Percentiles rank a stretch among this genome's conserved stretches.
phyloP scores from a whole-genome alignment of 2,797 vertebrate species.

The Sylvia borin region DNA sequence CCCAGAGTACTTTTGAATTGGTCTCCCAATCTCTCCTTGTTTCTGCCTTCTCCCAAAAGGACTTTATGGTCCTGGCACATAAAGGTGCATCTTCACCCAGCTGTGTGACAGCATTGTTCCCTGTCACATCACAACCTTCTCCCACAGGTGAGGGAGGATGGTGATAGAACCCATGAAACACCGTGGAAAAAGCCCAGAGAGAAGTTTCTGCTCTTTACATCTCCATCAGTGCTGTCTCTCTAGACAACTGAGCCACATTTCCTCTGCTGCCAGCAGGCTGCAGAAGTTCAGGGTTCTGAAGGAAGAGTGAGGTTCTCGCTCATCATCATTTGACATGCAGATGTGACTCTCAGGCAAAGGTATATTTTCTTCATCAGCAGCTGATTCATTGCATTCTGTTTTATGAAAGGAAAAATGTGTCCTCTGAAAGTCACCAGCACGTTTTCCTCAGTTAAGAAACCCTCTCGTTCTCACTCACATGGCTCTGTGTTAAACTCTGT shows the following conservation, averaged over 20 bases:
- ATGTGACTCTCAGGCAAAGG: neutral
- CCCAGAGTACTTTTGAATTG: neutral
- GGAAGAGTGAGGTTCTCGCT: neutral
- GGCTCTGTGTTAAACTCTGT: neutral
- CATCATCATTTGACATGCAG: neutral
- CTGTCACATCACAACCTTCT: neutral
- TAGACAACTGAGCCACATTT: neutral
- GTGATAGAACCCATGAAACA: neutral
- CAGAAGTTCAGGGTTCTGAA: neutral
- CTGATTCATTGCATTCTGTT: neutral
- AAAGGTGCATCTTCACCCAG: neutral
- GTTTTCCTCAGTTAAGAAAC: neutral
- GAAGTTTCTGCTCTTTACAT: neutral
- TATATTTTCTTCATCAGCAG: neutral
- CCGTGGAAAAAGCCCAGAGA: neutral
- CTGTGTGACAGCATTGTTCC: neutral
- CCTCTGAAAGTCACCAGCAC: neutral
- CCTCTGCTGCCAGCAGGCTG: neutral
- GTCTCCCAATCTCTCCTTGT: neutral
- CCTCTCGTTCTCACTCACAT: neutral
- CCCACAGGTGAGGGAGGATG: rapidly evolving
- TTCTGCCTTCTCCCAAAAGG: neutral
- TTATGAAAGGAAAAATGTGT: neutral
- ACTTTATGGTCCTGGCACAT: neutral
- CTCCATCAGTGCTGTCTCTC: neutral